phyloP scores from a whole-genome alignment of 2,888 invertebrate genomes.

The Macrophya annulata region DNA sequence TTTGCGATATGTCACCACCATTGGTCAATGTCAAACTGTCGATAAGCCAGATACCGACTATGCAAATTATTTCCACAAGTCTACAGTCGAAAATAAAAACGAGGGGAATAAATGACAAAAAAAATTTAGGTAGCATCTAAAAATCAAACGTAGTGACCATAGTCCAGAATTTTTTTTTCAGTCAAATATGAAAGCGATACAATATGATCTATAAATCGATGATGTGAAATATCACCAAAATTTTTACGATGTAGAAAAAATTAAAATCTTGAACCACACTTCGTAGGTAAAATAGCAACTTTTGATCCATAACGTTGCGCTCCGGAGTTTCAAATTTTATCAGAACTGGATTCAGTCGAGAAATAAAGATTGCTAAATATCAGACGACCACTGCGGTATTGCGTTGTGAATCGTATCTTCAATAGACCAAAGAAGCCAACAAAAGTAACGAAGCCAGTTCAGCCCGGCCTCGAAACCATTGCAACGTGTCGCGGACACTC shows the following conservation, averaged over 20 bases:
- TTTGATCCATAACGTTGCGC: neutral
- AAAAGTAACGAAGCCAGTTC: constrained; percentile 37
- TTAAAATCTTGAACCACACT: neutral
- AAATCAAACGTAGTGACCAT: neutral
- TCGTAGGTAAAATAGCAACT: neutral
- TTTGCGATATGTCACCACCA: neutral
- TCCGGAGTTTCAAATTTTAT: no score
- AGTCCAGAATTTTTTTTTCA: neutral
- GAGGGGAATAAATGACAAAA: neutral
- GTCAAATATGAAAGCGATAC: neutral
- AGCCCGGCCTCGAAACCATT: neutral
- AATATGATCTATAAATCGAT: neutral
- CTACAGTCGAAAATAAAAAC: neutral
- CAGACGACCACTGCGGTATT: neutral
- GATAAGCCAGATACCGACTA: neutral
- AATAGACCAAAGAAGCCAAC: constrained; percentile 17
- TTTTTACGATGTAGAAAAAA: constrained; percentile 2
- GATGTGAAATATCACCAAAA: neutral
- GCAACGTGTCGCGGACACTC: constrained; percentile 27
- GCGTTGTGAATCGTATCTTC: constrained; percentile 25
- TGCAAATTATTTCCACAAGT: constrained; percentile 1
- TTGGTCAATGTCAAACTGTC: constrained; percentile 39
- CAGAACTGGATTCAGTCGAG: neutral
- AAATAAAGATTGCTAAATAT: neutral
- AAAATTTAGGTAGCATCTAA: neutral